Evolutionary conservation across 2,113 vertebrate genomes (phyloP).

Genomic region (Talpa occidentalis): DNA sequence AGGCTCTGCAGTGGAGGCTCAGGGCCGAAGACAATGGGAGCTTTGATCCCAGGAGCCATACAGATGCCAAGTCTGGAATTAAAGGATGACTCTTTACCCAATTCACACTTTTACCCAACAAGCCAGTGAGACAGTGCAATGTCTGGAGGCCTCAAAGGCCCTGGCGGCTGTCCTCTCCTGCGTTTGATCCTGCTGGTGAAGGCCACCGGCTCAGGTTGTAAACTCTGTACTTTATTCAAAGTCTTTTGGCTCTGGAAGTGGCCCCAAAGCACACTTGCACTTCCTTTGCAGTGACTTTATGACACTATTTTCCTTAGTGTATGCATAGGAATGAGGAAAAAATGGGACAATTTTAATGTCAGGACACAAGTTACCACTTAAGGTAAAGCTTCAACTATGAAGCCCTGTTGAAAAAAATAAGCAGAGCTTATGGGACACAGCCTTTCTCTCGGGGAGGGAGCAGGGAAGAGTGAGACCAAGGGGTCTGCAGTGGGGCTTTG

Average conservation of each 20-base stretch:
- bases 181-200: not conserved
- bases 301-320: not conserved
- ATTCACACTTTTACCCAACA: not conserved
- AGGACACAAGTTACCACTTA: not conserved
- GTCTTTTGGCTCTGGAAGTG: not conserved
- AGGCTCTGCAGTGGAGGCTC: not conserved
- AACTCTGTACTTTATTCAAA: not conserved
- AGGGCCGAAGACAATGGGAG: slow-evolving; percentile 4
- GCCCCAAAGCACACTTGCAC: not conserved
- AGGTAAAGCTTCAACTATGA: not conserved
- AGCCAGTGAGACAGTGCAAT: not conserved
- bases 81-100: not conserved
- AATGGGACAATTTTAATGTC: not conserved
- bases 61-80: slow-evolving; percentile 41
- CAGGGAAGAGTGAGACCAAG: not conserved
- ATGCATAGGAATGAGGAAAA: not conserved
- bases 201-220: not conserved
- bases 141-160: not conserved
- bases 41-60: not conserved
- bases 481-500: not conserved
- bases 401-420: not conserved
- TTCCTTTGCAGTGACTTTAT: not conserved
- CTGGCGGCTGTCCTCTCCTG: not conserved
- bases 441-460: not conserved
- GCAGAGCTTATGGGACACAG: not conserved